phyloP scores from a whole-genome alignment of 2,113 vertebrate species.

The Platycercus adscitus region DNA sequence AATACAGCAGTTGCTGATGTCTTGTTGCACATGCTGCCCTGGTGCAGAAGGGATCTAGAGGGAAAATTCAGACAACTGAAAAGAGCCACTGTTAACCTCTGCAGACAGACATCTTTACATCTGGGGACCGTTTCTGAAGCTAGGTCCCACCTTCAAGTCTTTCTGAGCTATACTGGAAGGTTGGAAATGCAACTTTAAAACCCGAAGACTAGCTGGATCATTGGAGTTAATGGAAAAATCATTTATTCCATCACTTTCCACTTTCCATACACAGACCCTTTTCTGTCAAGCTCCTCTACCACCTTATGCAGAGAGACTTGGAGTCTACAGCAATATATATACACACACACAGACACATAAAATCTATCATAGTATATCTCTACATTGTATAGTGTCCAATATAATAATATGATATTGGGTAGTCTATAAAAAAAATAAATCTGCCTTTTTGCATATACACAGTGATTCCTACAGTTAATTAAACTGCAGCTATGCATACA shows the following conservation, averaged over 20 bases:
- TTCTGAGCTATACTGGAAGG: neutral
- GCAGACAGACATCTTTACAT: neutral
- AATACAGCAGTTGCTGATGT: neutral
- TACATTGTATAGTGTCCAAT: neutral
- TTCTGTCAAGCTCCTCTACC: neutral
- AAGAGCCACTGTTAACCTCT: neutral
- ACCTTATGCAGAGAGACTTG: neutral
- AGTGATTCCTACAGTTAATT: neutral
- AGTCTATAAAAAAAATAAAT: neutral
- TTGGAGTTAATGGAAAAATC: neutral
- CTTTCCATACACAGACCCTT: neutral
- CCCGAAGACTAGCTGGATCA: neutral
- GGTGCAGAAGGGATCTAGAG: neutral
- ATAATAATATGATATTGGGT: neutral
- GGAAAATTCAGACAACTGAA: neutral
- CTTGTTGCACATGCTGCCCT: neutral
- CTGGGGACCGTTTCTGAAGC: neutral
- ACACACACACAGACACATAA: neutral
- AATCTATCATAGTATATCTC: neutral
- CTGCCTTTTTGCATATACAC: neutral
- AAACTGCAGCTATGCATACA: slow-evolving; percentile 17
- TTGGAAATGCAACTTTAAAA: neutral
- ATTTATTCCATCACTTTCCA: neutral
- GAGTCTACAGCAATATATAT: neutral
- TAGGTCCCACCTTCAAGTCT: neutral